phyloP scores from a whole-genome alignment of 2,113 vertebrate genomes.

The Parus major region DNA sequence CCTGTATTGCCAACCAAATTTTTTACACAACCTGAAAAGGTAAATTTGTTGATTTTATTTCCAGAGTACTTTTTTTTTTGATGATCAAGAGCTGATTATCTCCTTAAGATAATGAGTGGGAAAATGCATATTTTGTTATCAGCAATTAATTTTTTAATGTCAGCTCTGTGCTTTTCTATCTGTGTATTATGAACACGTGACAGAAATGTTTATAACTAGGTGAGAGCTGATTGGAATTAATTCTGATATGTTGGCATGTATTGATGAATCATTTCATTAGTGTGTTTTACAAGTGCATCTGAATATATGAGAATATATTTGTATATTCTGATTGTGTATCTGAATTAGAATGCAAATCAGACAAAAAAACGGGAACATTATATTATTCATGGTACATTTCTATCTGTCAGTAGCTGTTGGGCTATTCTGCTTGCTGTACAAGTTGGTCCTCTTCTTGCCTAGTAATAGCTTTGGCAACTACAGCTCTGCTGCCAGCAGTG shows the following conservation, averaged over 20 bases:
- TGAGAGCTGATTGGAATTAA: neutral
- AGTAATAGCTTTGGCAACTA: neutral
- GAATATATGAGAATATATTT: neutral
- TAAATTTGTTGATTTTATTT: slow-evolving; percentile 51
- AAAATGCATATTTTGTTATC: neutral
- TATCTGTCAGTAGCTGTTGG: neutral
- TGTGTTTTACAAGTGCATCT: neutral
- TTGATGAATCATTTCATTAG: neutral
- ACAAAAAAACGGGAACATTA: neutral
- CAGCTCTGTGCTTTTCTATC: neutral
- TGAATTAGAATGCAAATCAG: neutral
- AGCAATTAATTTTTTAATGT: neutral
- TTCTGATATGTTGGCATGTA: neutral
- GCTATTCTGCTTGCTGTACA: neutral
- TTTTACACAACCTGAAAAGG: slow-evolving; percentile 95
- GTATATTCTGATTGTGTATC: neutral
- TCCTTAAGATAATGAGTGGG: neutral
- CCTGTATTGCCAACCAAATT: slow-evolving; percentile 93
- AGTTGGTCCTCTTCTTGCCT: neutral
- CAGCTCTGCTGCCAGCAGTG: neutral
- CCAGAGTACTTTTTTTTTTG: neutral
- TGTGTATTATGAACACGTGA: neutral
- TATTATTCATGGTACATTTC: rapidly evolving
- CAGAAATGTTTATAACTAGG: neutral
- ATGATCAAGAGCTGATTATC: neutral